Evolutionary conservation across 2,797 vertebrate species (phyloP), one percentile per base, ranked within the genome.

Genomic region (Myotis daubentonii): DNA sequence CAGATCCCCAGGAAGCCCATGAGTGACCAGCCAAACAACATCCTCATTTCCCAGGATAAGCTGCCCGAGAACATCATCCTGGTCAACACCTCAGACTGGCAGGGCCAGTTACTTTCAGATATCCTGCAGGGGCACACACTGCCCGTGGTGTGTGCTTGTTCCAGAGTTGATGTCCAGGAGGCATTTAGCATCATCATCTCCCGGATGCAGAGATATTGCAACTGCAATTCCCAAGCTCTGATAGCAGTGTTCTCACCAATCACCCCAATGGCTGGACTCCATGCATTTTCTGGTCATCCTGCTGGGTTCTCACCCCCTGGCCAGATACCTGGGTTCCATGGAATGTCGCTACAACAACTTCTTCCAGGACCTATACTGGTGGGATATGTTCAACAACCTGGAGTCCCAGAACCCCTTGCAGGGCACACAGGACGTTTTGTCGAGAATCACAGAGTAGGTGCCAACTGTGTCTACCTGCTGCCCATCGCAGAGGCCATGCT

Each of bases 401-500:
- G 22, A 23, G 22, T 25, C 55, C 22, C 55, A 10, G 55, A 57
- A 57, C 55, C 25, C 9, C 22, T 57, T 57, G 22, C 8, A 57
- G 55, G 55, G 25, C 22, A 57, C 22, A 23, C 55, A 57, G 55
- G 22, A 57, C 0, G 99, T 99, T 19, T 99, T 99, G 66, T 99
- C 99, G 0, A 98, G 99, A 97, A 98, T 99, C 81, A 99, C 99
- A 0, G 99, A 99, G 98, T 99, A 99, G 99, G 55, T 2, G 99
- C 99, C 75, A 99, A 99, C 95, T 99, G 99, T 49, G 99, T 99
- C 2, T 99, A 99, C 97, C 99, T 99, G 98, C 98, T 99, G 68
- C 99, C 99, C 95, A 99, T 99, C 71, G 99, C 99, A 0, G 99
- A 99, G 97, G 99, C 99, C 70, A 99, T 99, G 99, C 98, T 99